Base-by-base conservation (phyloP, 2,888 invertebrate genomes). In the Seira musarum region DNA sequence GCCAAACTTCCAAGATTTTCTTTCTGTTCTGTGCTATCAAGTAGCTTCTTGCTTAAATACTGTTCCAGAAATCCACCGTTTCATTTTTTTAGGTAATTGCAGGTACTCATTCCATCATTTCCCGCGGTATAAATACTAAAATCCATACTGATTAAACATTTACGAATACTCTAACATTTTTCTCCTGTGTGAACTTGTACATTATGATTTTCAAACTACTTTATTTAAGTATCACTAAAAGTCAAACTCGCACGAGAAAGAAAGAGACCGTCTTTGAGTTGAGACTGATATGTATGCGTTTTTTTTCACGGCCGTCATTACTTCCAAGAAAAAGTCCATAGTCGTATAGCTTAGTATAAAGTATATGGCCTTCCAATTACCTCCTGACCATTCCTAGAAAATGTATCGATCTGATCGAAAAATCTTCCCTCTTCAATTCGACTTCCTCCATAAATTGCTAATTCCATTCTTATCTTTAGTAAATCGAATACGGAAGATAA, bases 201-300 rank as follows among this genome's bases (percentile, higher is more conserved):
- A n/a, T n/a, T n/a, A n/a, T n/a, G n/a, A n/a, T n/a, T n/a, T n/a
- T n/a, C n/a, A n/a, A n/a, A n/a, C n/a, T n/a, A n/a, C n/a, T n/a
- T n/a, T n/a, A n/a, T n/a, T n/a, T n/a, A n/a, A n/a, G n/a, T n/a
- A n/a, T n/a, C n/a, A 30, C 30, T 30, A 30, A 30, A n/a, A n/a
- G n/a, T n/a, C n/a, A n/a, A n/a, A n/a, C n/a, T n/a, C n/a, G n/a
- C n/a, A n/a, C n/a, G n/a, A 30, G 30, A 30, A 30, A 30, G 30
- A 5, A 8, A 53, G 25, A 49, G 46, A 67, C 1, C 40, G 68
- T 69, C 69, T 76, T n/a, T n/a, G n/a, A n/a, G n/a, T n/a, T 63
- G 21, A 40, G 68, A 76, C 75, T 76, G 75, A 76, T 76, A 76
- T 76, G 75, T 68, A 75, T 75, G 22, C 66, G 68, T 75, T 69